A percentile compares a stretch with the other conserved stretches of the same genome.
Evolutionary conservation across 2,888 invertebrate species (phyloP).

Genomic region (Dryobota labecula): DNA sequence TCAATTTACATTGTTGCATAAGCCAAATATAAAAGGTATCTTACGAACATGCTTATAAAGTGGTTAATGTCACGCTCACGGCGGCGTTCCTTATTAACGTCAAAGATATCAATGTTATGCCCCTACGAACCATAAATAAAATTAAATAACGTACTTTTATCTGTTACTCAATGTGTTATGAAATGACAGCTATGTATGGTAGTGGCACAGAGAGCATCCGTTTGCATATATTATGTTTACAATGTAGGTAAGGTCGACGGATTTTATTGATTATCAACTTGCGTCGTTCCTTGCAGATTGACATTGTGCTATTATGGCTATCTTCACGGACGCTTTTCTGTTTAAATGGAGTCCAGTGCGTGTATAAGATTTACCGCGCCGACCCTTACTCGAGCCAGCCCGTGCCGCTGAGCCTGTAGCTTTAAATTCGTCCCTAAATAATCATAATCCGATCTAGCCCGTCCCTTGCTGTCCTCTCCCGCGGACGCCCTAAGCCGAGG

Average conservation of each 20-base stretch:
- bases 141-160: conserved; percentile 68
- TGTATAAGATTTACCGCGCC: not conserved
- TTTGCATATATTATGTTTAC: conserved; percentile 32
- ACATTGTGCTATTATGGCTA: not conserved
- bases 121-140: conserved; percentile 64
- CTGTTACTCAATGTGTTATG: conserved; percentile 71
- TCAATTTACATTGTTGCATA: conserved; percentile 72
- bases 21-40: conserved; percentile 60
- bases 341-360: not conserved
- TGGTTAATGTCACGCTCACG: conserved; percentile 70
- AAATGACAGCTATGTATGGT: conserved; percentile 61
- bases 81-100: conserved; percentile 48
- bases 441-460: no score
- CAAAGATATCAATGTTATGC: conserved; percentile 65
- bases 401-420: no score
- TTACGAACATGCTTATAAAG: conserved; percentile 71
- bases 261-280: conserved; percentile 38
- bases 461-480: no score
- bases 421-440: no score
- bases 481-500: no score
- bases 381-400: no score
- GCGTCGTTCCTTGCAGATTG: not conserved
- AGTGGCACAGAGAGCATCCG: conserved; percentile 49
- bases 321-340: not conserved
- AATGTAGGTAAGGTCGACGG: conserved; percentile 18